These are phyloP conservation scores for Ptilonorhynchus violaceus DNA, from an alignment of 2,113 vertebrate genomes.

Conservation along the genomic window DNA sequence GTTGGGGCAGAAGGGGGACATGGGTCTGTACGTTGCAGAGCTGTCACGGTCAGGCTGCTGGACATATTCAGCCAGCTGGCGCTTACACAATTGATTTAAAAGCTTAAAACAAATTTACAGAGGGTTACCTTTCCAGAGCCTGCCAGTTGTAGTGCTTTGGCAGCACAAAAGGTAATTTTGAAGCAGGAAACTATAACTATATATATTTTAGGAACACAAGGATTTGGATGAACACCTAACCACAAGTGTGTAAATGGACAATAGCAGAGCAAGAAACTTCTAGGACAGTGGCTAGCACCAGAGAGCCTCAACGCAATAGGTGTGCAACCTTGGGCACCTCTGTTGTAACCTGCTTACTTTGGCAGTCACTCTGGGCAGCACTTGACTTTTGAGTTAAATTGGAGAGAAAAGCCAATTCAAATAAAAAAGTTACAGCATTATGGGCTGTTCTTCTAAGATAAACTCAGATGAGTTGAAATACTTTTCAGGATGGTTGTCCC, in stretches of 20 bases:
- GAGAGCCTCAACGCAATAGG: neutral
- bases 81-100: neutral
- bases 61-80: neutral
- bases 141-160: neutral
- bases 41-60: neutral
- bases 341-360: slow-evolving; percentile 64
- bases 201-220: neutral
- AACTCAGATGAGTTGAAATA: neutral
- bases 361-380: neutral
- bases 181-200: neutral
- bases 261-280: neutral
- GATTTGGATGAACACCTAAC: neutral
- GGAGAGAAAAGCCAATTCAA: slow-evolving; percentile 50
- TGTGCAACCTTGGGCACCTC: slow-evolving; percentile 17
- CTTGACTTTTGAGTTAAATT: neutral
- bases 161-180: neutral
- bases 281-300: neutral
- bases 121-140: neutral
- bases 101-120: neutral
- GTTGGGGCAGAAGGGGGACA: neutral
- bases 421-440: neutral
- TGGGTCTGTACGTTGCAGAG: neutral
- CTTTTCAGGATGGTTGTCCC: neutral
- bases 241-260: neutral
- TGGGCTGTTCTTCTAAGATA: slow-evolving; percentile 36